Percentiles rank a stretch among this genome's conserved stretches.
Evolutionary conservation across 2,113 vertebrate genomes (phyloP).

Genomic region (Naja naja): DNA sequence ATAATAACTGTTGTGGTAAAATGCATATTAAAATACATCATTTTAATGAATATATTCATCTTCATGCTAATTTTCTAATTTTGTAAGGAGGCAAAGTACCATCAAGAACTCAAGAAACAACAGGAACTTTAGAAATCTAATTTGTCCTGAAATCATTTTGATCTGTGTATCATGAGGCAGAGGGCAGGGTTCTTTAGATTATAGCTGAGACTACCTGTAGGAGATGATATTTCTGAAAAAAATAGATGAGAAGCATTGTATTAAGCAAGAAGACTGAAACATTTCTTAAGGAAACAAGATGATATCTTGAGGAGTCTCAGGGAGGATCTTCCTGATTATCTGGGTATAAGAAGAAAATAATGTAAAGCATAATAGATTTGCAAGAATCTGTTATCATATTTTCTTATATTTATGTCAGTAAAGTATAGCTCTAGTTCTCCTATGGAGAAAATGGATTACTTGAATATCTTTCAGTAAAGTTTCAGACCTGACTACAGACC

Average conservation of each 20-base stretch:
- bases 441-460: neutral
- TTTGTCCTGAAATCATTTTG: neutral
- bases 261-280: neutral
- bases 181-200: neutral
- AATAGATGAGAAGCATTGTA: neutral
- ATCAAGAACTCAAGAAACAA: neutral
- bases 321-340: neutral
- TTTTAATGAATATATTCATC: neutral
- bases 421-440: neutral
- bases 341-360: neutral
- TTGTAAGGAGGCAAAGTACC: neutral
- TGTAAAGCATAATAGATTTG: neutral
- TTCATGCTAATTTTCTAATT: neutral
- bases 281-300: neutral
- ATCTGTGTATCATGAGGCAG: neutral
- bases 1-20: neutral
- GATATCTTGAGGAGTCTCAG: neutral
- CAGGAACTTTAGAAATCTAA: neutral
- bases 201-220: neutral
- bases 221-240: neutral
- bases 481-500: neutral
- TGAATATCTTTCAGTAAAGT: neutral
- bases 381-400: neutral
- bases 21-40: neutral
- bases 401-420: neutral